phyloP scores from a whole-genome alignment of 2,888 invertebrate genomes.

The Ashinkailepas kermadecensis region DNA sequence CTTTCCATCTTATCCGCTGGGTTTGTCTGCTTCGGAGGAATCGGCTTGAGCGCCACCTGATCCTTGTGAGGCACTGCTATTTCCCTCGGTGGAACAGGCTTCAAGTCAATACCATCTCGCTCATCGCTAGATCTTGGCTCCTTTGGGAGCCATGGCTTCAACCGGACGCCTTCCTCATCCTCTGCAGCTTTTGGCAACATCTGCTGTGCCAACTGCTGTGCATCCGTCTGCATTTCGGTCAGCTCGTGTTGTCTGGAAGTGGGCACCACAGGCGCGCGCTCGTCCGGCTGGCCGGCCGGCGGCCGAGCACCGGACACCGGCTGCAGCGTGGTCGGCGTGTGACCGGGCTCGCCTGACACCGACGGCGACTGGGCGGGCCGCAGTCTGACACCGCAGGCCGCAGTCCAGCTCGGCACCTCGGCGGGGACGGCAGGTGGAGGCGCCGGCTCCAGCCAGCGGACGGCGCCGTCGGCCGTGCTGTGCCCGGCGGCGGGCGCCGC shows the following conservation, averaged over 20 bases:
- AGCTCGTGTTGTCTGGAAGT: not conserved
- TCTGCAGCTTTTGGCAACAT: too few relatives aligned
- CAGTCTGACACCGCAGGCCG: too few relatives aligned
- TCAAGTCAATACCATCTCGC: constrained; percentile 27
- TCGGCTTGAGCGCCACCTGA: not conserved
- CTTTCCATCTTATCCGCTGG: not conserved
- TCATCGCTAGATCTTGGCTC: constrained; percentile 24
- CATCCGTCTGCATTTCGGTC: not conserved
- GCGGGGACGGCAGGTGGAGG: too few relatives aligned
- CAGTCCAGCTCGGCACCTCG: too few relatives aligned
- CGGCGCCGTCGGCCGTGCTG: too few relatives aligned
- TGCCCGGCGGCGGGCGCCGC: too few relatives aligned
- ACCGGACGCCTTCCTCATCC: not conserved
- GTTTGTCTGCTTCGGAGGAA: not conserved
- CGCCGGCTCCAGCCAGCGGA: too few relatives aligned
- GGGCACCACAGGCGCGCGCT: not conserved
- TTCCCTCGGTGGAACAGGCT: constrained; percentile 31
- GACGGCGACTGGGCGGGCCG: too few relatives aligned
- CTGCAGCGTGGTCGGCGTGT: too few relatives aligned
- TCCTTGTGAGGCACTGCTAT: constrained; percentile 31
- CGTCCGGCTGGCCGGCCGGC: not conserved
- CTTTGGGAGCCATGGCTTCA: not conserved
- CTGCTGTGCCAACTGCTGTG: not conserved
- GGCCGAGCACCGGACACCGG: too few relatives aligned
- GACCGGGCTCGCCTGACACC: too few relatives aligned